These are phyloP conservation scores for Clanis bilineata DNA, from an alignment of 2,888 invertebrate species.

Conservation along the genomic window DNA sequence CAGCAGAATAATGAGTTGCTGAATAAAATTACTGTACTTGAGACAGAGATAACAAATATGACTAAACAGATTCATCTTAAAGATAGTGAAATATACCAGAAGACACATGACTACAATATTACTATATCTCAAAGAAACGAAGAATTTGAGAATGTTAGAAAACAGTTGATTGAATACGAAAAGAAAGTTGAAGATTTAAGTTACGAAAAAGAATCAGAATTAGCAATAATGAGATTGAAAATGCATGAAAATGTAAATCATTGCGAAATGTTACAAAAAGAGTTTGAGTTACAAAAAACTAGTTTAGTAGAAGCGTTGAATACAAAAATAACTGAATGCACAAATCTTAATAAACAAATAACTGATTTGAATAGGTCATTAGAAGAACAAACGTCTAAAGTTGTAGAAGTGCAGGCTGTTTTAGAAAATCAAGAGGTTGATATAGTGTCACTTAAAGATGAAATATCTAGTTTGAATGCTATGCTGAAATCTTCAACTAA, in stretches of 20 bases:
- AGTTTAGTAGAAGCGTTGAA: slow-evolving; percentile 59
- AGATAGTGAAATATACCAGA: slow-evolving; percentile 69
- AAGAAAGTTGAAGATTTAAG: slow-evolving; percentile 72
- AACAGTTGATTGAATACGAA: slow-evolving; percentile 64
- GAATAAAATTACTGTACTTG: slow-evolving; percentile 39
- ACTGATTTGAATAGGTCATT: slow-evolving; percentile 77
- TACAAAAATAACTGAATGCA: slow-evolving; percentile 72
- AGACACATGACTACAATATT: slow-evolving; percentile 61
- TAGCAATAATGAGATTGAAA: slow-evolving; percentile 77
- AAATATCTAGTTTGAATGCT: slow-evolving; percentile 71
- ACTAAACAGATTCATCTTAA: slow-evolving; percentile 55
- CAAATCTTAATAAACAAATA: slow-evolving; percentile 73
- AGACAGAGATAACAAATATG: slow-evolving; percentile 50
- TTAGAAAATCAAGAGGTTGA: slow-evolving; percentile 87
- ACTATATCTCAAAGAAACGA: slow-evolving; percentile 61
- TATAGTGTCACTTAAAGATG: slow-evolving; percentile 87
- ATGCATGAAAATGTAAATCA: slow-evolving; percentile 71
- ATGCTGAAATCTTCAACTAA: slow-evolving; percentile 52
- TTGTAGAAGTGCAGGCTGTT: slow-evolving; percentile 82
- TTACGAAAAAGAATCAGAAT: slow-evolving; percentile 79
- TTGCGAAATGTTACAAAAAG: slow-evolving; percentile 50
- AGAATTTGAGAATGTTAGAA: slow-evolving; percentile 69
- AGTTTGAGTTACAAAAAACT: slow-evolving; percentile 53
- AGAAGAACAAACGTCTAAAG: slow-evolving; percentile 79
- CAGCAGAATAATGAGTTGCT: slow-evolving; percentile 47